phyloP scores from a whole-genome alignment of 92 coral and sea anemone species.

The Palythoa grandis region DNA sequence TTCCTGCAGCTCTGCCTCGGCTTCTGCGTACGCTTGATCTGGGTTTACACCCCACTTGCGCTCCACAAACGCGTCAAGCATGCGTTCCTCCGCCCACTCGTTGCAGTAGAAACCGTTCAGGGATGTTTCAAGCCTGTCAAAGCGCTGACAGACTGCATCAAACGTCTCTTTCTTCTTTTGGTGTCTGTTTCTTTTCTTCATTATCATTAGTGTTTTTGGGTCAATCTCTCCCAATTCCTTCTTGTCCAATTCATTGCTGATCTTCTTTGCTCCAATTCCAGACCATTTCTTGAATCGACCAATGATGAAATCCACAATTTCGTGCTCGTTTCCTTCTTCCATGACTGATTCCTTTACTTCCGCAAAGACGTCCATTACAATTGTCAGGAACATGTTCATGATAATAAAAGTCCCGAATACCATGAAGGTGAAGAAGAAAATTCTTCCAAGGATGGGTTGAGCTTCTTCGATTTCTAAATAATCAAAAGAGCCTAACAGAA shows the following conservation, averaged over 20 bases:
- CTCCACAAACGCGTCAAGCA: conserved; percentile 83
- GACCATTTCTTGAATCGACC: conserved; percentile 79
- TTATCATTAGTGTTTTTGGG: conserved; percentile 54
- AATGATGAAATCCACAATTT: conserved; percentile 83
- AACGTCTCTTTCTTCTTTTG: conserved; percentile 54
- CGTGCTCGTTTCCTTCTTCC: conserved; percentile 79
- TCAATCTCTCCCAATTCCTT: conserved; percentile 63
- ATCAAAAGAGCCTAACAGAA: conserved; percentile 89
- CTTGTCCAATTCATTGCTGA: conserved; percentile 54
- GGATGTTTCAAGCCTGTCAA: conserved; percentile 77
- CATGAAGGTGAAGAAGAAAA: conserved; percentile 89
- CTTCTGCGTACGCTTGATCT: conserved; percentile 72
- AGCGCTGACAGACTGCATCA: conserved; percentile 65
- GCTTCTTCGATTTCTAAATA: conserved; percentile 69
- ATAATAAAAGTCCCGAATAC: conserved; percentile 88
- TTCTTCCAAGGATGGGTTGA: conserved; percentile 81
- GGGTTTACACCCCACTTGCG: conserved; percentile 81
- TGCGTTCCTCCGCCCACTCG: conserved; percentile 90
- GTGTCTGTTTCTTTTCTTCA: conserved; percentile 55
- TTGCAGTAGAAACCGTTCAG: conserved; percentile 79
- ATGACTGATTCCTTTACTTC: conserved; percentile 74
- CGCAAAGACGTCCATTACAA: conserved; percentile 86
- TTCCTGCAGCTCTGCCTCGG: conserved; percentile 65
- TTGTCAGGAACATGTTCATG: conserved; percentile 90
- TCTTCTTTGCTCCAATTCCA: conserved; percentile 78